These are phyloP conservation scores for Syritta pipiens DNA, from an alignment of 2,888 invertebrate species.

Conservation along the genomic window DNA sequence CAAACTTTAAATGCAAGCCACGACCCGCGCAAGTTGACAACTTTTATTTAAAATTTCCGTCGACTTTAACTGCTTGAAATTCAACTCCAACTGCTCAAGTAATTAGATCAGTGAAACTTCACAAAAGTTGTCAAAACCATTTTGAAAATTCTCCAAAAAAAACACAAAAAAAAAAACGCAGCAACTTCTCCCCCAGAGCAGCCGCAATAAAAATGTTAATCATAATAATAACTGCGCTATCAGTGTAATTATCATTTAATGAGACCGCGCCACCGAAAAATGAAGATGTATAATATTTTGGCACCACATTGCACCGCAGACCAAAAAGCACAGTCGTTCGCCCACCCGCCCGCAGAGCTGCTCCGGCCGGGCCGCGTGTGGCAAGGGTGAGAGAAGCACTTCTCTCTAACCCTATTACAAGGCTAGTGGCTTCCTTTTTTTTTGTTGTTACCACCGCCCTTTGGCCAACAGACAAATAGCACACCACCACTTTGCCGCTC, in stretches of 20 bases:
- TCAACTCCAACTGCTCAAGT: neutral
- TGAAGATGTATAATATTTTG: slow-evolving; percentile 40
- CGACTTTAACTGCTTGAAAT: slow-evolving; percentile 9
- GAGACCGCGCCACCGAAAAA: slow-evolving; percentile 35
- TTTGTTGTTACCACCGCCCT: slow-evolving; percentile 27
- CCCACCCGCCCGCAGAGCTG: neutral
- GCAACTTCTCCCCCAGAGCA: too few species aligned
- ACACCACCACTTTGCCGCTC: neutral
- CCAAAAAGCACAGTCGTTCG: slow-evolving; percentile 1
- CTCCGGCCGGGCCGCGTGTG: neutral
- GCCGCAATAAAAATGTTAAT: slow-evolving; percentile 46
- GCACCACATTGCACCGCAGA: slow-evolving; percentile 30
- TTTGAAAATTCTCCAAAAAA: neutral
- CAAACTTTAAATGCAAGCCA: too few species aligned
- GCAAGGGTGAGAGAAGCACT: slow-evolving; percentile 9
- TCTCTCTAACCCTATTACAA: slow-evolving; percentile 31
- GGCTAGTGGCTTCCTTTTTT: slow-evolving; percentile 25
- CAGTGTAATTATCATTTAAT: slow-evolving; percentile 49
- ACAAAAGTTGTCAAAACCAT: slow-evolving; percentile 21
- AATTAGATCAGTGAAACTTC: slow-evolving; percentile 39
- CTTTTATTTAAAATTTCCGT: neutral
- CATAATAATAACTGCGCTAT: slow-evolving; percentile 51
- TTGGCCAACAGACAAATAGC: slow-evolving; percentile 50
- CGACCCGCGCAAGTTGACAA: too few species aligned
- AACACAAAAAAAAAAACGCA: neutral